These are phyloP conservation scores for Thamnaconus septentrionalis DNA, from an alignment of 2,113 vertebrate genomes.

Conservation along the genomic window DNA sequence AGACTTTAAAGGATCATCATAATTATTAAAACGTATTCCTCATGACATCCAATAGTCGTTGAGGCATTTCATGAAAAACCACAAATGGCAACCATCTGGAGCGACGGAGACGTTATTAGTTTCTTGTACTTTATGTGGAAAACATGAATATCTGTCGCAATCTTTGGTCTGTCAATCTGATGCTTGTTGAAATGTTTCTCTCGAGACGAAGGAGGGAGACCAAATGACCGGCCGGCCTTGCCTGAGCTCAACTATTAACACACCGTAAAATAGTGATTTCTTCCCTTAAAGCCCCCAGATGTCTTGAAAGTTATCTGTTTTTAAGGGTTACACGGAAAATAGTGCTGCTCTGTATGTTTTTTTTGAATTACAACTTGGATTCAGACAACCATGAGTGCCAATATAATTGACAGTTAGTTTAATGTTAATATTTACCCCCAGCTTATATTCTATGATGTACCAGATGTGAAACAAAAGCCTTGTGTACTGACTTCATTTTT, in stretches of 20 bases:
- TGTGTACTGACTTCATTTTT: constrained; percentile 13
- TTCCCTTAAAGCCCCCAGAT: neutral
- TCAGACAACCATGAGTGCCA: neutral
- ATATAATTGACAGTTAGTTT: too few relatives aligned
- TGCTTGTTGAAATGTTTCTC: neutral
- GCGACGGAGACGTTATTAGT: neutral
- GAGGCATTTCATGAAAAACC: neutral
- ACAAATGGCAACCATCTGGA: neutral
- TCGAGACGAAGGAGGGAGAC: neutral
- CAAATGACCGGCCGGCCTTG: neutral
- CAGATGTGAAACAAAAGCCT: neutral
- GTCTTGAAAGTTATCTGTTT: neutral
- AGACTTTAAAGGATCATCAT: neutral
- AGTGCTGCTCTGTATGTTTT: neutral
- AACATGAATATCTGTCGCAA: neutral
- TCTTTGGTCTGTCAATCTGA: neutral
- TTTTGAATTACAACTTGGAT: constrained; percentile 2
- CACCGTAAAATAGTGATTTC: neutral
- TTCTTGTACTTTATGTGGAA: neutral
- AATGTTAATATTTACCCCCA: too few relatives aligned
- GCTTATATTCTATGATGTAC: too few relatives aligned
- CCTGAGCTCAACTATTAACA: too few relatives aligned
- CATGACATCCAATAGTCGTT: neutral
- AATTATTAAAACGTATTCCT: too few relatives aligned
- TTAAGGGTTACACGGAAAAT: neutral